A percentile compares a stretch with the other conserved stretches of the same genome.
Conservation (phyloP, 2,113 vertebrate genomes). For the Saimiri boliviensis region DNA sequence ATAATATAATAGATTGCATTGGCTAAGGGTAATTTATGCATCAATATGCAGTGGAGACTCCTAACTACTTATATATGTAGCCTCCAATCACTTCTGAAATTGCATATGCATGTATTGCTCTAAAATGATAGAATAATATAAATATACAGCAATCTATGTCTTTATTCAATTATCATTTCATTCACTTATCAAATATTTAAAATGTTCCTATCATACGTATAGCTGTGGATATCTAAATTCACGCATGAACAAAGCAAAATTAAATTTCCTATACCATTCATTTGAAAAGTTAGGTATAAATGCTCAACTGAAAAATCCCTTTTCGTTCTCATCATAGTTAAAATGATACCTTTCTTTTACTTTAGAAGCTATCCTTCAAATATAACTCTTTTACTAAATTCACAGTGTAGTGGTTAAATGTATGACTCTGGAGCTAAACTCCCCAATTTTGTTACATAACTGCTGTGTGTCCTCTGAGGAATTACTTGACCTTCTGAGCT, state of each 20-base stretch:
- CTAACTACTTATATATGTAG: neutral
- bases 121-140: neutral
- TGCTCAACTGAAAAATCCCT: neutral
- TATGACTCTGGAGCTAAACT: neutral
- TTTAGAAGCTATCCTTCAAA: neutral
- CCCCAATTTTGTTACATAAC: neutral
- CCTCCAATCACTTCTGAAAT: neutral
- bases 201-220: neutral
- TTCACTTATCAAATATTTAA: neutral
- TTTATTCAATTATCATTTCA: neutral
- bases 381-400: neutral
- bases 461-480: neutral
- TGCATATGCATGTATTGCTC: neutral
- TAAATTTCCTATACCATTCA: neutral
- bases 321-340: neutral
- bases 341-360: neutral
- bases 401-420: accelerated
- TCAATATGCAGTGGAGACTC: neutral
- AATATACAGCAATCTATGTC: neutral
- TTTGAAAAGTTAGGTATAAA: neutral
- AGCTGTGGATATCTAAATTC: neutral
- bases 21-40: neutral
- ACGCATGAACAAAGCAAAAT: neutral
- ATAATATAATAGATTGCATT: neutral
- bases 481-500: neutral